A percentile compares a stretch with the other conserved stretches of the same genome.
Conservation (phyloP, 2,113 vertebrate species). For the Bombycilla garrulus region DNA sequence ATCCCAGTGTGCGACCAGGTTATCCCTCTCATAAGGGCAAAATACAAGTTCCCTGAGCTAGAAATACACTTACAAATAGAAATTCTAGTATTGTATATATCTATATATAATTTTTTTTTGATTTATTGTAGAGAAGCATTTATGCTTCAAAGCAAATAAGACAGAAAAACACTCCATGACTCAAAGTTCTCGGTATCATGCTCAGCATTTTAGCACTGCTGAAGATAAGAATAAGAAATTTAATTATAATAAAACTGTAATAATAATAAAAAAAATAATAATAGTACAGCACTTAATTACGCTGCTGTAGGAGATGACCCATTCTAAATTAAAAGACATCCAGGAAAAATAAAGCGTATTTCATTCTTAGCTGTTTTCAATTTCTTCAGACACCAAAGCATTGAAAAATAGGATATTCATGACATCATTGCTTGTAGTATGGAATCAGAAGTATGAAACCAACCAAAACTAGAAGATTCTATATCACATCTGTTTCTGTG, state of each 20-base stretch:
- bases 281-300: accelerated
- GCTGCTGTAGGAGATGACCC: not conserved
- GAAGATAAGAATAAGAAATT: not conserved
- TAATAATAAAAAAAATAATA: not conserved
- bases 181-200: not conserved
- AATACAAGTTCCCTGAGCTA: not conserved
- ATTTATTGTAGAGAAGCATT: not conserved
- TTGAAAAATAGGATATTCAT: not conserved
- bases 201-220: not conserved
- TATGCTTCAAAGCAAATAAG: not conserved
- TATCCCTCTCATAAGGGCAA: not conserved
- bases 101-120: accelerated
- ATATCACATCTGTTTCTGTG: not conserved
- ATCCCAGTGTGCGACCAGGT: not conserved
- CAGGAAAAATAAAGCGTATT: not conserved
- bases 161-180: not conserved
- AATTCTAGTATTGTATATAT: not conserved
- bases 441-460: not conserved
- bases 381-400: not conserved
- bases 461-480: not conserved
- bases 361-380: accelerated
- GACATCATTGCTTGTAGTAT: not conserved
- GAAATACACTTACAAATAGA: not conserved
- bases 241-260: not conserved
- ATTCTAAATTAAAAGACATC: not conserved